Conservation (phyloP, 1,140 invertebrate species). For the Linepithema humile region DNA sequence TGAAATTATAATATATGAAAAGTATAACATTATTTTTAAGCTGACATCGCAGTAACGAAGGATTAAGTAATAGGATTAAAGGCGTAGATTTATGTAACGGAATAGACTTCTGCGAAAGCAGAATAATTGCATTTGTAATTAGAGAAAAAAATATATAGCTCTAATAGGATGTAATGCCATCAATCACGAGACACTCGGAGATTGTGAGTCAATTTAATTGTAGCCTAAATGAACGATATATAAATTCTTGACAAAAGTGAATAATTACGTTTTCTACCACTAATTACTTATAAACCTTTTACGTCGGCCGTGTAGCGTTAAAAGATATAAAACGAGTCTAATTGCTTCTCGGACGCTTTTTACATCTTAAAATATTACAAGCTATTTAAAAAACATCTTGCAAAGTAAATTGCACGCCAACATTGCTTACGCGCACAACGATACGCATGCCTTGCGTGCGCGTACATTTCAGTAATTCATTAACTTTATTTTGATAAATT, state of each 20-base stretch:
- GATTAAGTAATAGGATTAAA: constrained; percentile 4
- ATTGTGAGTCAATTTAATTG: constrained; percentile 71
- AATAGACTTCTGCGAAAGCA: not conserved
- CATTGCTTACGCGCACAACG: not conserved
- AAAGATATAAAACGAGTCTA: constrained; percentile 37
- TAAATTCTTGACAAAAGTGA: constrained; percentile 53
- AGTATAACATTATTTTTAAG: not conserved
- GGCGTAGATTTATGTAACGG: not conserved
- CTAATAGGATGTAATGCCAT: not conserved
- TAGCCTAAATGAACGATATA: constrained; percentile 63
- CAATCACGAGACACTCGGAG: constrained; percentile 47
- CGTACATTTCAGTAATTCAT: constrained; percentile 8
- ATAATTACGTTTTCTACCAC: constrained; percentile 34
- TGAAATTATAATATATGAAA: constrained; percentile 7
- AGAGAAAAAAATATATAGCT: not conserved
- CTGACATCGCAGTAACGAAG: constrained; percentile 2
- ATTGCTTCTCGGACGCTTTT: constrained; percentile 32
- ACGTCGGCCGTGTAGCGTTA: not conserved
- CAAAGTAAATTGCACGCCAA: constrained; percentile 30
- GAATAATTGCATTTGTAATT: constrained; percentile 2
- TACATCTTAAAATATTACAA: constrained; percentile 32
- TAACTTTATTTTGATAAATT: constrained; percentile 34
- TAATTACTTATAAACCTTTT: constrained; percentile 33
- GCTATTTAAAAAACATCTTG: constrained; percentile 38
- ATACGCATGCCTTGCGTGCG: not conserved